Evolutionary conservation across 2,888 invertebrate genomes (phyloP), one percentile per base, ranked within the genome.

Genomic region (Eustalomyia histrio): DNA sequence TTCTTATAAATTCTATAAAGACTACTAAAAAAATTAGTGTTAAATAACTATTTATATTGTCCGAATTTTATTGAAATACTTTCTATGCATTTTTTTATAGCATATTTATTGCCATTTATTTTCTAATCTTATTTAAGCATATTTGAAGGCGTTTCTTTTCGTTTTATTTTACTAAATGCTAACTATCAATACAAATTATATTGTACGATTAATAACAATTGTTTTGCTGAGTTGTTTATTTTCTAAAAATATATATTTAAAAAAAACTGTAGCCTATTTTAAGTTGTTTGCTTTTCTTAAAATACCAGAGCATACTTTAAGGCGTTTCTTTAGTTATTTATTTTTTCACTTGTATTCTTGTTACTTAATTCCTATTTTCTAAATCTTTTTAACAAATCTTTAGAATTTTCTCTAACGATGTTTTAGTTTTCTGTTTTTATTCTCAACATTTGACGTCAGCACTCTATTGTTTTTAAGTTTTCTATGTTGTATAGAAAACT

Each of bases 361-460:
- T 29, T 16, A 52, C 52, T 64, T 16, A 52, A 50, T 50, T 52
- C n/a, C 14, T n/a, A 65, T 60, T 63, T 65, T 73, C 29, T 57
- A 67, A 72, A 21, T 67, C 43, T 18, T 68, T 67, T 43, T 18
- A 50, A 64, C 47, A 35, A 73, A 73, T 68, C 52, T 68, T 68
- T 68, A 58, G 52, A 72, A 63, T 53, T 55, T 67, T 24, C 29
- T 53, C 60, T 65, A 57, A 29, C 57, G 17, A 8, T 57, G 24
- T 64, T 47, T 50, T 50, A 10, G 1, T 12, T 29, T 50, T 14
- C 29, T 71, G 12, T 12, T 33, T 63, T 68, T 33, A 8, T 68
- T 33, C 55, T 43, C 14, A 39, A 53, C 29, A 63, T 57, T 68
- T 80, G 80, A 80, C 80, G 80, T 80, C 80, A 80, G 68, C 69